Evolutionary conservation across 2,888 invertebrate genomes (phyloP), one percentile per base, ranked within the genome.

Genomic region (Phyto melanocephala): DNA sequence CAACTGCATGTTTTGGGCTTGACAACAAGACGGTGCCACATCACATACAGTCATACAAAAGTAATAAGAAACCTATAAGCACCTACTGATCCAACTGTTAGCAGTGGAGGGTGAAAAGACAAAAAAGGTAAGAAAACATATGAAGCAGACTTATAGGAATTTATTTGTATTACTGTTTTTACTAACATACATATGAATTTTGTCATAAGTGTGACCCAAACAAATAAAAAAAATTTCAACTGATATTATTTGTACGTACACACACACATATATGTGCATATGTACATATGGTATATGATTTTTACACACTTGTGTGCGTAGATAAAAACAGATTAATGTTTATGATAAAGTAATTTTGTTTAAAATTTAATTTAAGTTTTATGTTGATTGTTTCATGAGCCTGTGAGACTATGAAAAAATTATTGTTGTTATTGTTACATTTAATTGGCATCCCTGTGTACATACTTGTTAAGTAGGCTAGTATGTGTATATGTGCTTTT

Each of bases 291-390:
- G 40, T 28, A 5, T 28, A 28, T 28, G n/a, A n/a, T n/a, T n/a
- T n/a, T n/a, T n/a, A n/a, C n/a, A n/a, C n/a, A n/a, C n/a, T 28
- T 6, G 28, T 28, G 28, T 28, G 28, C 6, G 6, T 28, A 28
- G 4, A 28, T 5, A 28, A 40, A 22, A 68, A 68, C 52, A 40
- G 58, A 63, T 71, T 63, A 81, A 67, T 33, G 60, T 37, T 45
- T 67, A 71, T 76, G 71, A 76, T 76, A 77, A 77, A 72, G 67
- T 35, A 45, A 68, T 74, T 74, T 77, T n/a, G 63, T 63, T 79
- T 76, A 76, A 81, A 81, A 63, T 77, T 70, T 80, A 80, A 80
- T 71, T 70, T 54, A 72, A 81, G 33, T 76, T 75, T 42, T 65
- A 76, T 70, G 56, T 58, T 56, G 63, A 80, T 70, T 40, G 42